Evolutionary conservation across 2,113 vertebrate species (phyloP).

Genomic region (Haemorhous mexicanus): DNA sequence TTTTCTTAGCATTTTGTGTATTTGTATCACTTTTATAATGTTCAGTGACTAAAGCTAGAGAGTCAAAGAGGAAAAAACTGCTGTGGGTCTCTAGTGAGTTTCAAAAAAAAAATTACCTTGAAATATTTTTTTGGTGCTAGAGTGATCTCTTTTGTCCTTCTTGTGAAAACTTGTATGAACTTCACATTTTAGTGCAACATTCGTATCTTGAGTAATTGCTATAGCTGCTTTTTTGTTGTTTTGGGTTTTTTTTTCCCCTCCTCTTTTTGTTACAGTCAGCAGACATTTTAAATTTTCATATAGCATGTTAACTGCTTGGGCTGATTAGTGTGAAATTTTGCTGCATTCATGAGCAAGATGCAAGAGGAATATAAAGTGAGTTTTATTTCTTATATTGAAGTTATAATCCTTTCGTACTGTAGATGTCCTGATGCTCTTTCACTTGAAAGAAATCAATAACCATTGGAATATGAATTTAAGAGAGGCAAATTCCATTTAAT

Average conservation of each 20-base stretch:
- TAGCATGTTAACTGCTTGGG: constrained; percentile 10
- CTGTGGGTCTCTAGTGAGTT: not conserved
- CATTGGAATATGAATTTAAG: not conserved
- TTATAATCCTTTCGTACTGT: constrained; percentile 16
- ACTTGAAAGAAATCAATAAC: constrained; percentile 25
- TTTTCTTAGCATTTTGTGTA: not conserved
- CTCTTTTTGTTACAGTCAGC: constrained; percentile 7
- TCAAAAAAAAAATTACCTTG: not conserved
- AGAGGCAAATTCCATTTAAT: not conserved
- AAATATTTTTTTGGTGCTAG: not conserved
- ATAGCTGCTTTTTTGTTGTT: fast-evolving
- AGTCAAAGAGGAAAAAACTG: not conserved
- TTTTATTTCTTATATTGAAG: constrained; percentile 46
- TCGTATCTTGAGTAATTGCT: not conserved
- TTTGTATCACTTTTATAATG: not conserved
- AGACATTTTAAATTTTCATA: constrained; percentile 40
- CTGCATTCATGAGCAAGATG: constrained; percentile 23
- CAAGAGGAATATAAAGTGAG: constrained; percentile 55
- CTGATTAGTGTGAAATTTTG: constrained; percentile 58
- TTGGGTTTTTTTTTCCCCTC: not conserved
- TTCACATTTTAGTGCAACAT: not conserved
- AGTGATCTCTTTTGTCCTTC: not conserved
- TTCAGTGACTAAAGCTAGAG: not conserved
- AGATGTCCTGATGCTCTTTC: constrained; percentile 29
- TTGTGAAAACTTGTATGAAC: not conserved